Evolutionary conservation across 2,888 invertebrate genomes (phyloP).

Genomic region (Galerucella pusilla): DNA sequence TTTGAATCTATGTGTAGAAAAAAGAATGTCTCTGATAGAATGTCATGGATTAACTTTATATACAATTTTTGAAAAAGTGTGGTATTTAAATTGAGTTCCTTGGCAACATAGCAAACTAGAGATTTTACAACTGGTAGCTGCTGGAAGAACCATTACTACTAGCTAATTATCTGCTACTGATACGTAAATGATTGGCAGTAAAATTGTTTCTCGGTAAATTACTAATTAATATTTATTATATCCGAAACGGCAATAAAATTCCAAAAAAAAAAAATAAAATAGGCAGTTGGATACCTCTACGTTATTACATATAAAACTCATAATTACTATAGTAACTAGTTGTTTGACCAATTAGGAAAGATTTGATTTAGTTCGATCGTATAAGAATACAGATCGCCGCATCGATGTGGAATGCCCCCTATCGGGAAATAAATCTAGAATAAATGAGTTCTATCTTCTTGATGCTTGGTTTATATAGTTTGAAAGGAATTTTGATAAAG

Average conservation of each 20-base stretch:
- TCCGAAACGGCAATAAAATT: conserved; percentile 40
- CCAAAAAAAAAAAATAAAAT: conserved; percentile 11
- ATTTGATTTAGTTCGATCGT: conserved; percentile 20
- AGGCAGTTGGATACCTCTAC: conserved; percentile 2
- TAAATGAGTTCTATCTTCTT: conserved; percentile 3
- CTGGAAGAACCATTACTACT: conserved; percentile 34
- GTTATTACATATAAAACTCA: conserved; percentile 16
- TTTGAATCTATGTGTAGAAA: too few relatives aligned
- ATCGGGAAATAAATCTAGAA: conserved; percentile 25
- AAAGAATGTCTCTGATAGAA: too few relatives aligned
- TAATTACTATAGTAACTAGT: conserved; percentile 32
- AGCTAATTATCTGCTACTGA: conserved; percentile 57
- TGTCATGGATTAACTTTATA: too few relatives aligned
- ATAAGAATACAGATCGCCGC: conserved; percentile 11
- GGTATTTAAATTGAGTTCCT: background rate
- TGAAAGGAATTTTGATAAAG: conserved; percentile 15
- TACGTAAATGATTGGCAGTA: conserved; percentile 58
- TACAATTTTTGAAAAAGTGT: too few relatives aligned
- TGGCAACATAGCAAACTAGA: conserved; percentile 33
- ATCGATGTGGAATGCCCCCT: conserved; percentile 18
- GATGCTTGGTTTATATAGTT: background rate
- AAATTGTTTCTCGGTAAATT: conserved; percentile 50
- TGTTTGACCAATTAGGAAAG: conserved; percentile 32
- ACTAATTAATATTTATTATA: conserved; percentile 50
- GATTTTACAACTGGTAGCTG: conserved; percentile 36